phyloP scores from a whole-genome alignment of 23 tunicate species.

The Phallusia fumigata region DNA sequence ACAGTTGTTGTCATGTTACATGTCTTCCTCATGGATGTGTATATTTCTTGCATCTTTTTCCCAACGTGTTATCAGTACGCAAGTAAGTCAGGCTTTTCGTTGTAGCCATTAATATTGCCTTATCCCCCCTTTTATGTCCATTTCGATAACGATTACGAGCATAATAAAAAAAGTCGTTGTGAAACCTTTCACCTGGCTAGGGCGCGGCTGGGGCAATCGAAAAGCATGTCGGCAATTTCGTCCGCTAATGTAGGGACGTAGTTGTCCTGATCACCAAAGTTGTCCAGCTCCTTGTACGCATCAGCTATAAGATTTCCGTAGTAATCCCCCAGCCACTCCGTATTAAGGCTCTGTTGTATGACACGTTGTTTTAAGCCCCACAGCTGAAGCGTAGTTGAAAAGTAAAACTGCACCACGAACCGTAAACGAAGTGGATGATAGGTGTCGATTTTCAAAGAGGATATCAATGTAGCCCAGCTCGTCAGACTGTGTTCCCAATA shows the following conservation, averaged over 20 bases:
- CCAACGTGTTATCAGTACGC: no score
- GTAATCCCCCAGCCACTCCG: conserved; percentile 25
- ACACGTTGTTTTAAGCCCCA: neutral
- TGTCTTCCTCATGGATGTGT: no score
- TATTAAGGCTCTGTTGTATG: conserved; percentile 10
- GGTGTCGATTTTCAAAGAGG: neutral
- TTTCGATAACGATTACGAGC: no score
- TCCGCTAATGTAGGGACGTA: conserved; percentile 30
- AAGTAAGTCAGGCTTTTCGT: neutral
- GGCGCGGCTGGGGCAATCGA: conserved; percentile 56
- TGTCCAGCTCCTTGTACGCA: conserved; percentile 30
- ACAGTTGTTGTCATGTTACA: no score
- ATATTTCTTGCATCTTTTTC: no score
- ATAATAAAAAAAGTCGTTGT: neutral
- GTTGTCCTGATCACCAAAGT: conserved; percentile 3
- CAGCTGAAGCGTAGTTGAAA: neutral
- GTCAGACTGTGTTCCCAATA: conserved; percentile 40
- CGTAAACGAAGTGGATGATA: neutral
- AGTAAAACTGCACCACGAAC: neutral
- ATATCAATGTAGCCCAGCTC: conserved; percentile 22
- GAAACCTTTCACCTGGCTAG: conserved; percentile 34
- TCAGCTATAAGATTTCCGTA: conserved; percentile 26
- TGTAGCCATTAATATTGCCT: neutral
- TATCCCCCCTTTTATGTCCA: no score
- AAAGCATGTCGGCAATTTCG: conserved; percentile 51